Percentiles rank a stretch among this genome's conserved stretches.
Conservation (phyloP, 2,797 vertebrate genomes). For the Cygnus olor region DNA sequence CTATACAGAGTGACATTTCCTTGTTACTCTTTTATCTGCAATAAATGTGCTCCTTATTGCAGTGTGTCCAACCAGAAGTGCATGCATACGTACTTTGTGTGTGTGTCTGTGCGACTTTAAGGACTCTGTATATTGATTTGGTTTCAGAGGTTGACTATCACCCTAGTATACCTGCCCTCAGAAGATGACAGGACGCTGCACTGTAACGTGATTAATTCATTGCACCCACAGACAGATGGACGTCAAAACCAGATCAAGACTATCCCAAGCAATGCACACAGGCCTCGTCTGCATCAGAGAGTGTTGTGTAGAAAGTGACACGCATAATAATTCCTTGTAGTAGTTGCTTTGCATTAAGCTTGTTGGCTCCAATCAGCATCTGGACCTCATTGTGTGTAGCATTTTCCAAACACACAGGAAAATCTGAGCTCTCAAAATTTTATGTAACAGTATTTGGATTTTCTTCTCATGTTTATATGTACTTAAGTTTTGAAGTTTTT, state of each 20-base stretch:
- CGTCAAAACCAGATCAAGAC: rapidly evolving
- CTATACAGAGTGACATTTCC: not conserved
- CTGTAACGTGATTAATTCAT: not conserved
- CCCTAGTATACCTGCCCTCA: not conserved
- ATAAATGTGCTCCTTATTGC: not conserved
- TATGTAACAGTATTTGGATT: not conserved
- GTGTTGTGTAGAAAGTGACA: not conserved
- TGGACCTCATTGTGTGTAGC: slow-evolving; percentile 1
- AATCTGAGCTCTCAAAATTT: slow-evolving; percentile 1
- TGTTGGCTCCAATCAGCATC: not conserved
- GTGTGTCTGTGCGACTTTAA: not conserved
- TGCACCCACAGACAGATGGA: not conserved
- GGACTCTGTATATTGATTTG: not conserved
- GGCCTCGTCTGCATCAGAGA: not conserved
- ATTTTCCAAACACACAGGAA: not conserved
- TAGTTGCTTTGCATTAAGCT: slow-evolving; percentile 24
- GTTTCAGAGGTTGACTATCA: slow-evolving; percentile 3
- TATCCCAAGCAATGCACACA: not conserved
- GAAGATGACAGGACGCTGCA: rapidly evolving
- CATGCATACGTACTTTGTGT: rapidly evolving
- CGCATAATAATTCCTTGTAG: not conserved
- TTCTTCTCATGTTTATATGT: not conserved
- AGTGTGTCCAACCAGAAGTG: not conserved
- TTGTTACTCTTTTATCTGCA: not conserved
- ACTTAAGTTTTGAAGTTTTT: not conserved